phyloP scores from a whole-genome alignment of 2,888 invertebrate species.

The Galerucella nymphaeae region DNA sequence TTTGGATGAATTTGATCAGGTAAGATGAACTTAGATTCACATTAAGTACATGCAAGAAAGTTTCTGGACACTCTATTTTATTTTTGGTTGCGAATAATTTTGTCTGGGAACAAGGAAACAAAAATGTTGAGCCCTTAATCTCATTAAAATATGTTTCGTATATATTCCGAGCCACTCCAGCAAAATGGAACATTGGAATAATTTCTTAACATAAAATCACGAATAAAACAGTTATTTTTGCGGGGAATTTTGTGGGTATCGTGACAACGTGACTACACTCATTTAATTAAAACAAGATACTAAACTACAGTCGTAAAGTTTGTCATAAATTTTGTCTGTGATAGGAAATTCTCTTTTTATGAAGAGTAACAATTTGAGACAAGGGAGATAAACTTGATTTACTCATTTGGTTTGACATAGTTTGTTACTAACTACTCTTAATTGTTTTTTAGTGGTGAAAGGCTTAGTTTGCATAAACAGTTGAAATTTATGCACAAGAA shows the following conservation, averaged over 20 bases:
- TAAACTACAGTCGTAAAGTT: constrained; percentile 31
- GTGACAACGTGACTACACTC: constrained; percentile 29
- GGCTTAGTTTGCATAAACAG: background rate
- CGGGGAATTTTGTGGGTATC: constrained; percentile 18
- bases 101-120: background rate
- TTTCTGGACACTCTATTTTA: too few species aligned
- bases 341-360: constrained; percentile 20
- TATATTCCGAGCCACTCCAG: background rate
- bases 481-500: background rate
- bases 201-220: constrained; percentile 38
- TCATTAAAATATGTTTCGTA: background rate
- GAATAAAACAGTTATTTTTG: constrained; percentile 22
- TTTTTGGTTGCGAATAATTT: background rate
- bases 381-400: constrained; percentile 9
- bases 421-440: background rate
- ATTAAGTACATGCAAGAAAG: too few species aligned
- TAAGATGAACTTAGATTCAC: too few species aligned
- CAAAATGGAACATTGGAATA: background rate
- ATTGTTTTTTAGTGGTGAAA: background rate
- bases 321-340: constrained; percentile 26
- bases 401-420: constrained; percentile 8
- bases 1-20: too few species aligned
- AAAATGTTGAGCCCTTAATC: background rate
- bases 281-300: constrained; percentile 33
- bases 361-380: constrained; percentile 3